Evolutionary conservation across 2,113 vertebrate species (phyloP), one percentile per base, ranked within the genome.

Genomic region (Hyperoodon ampullatus): DNA sequence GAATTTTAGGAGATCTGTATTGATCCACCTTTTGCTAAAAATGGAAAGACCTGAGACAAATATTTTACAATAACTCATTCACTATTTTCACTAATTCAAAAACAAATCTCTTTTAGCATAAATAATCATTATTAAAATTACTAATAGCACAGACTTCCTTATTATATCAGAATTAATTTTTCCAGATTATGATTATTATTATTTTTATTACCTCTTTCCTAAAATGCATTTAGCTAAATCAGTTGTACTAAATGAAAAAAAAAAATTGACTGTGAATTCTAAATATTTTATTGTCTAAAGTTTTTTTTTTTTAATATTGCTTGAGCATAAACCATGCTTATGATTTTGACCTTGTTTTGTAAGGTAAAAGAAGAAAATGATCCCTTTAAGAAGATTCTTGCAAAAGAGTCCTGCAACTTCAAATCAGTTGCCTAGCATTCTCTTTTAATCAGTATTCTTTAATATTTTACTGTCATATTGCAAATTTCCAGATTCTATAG

Each of bases 401-500:
- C 0, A 13, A 55, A 60, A 28, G 71, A 53, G 5, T 15, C 7
- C 74, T 44, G n/a, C 13, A 89, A 35, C 1, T 93, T 86, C 18
- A 93, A 81, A n/a, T 1, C 5, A 71, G 15, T 81, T 39, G 9
- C 5, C 12, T 81, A 28, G 3, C 1, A 23, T 83, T 81, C 12
- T 39, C 33, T 93, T 81, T 65, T 42, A 44, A 39, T 83, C 3
- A 4, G 21, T 92, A 89, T 92, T 58, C 5, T 66, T 95, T 71
- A 90, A 10, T 12, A 81, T 28, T 93, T 81, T 61, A n/a, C 5
- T 16, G 42, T 39, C 77, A 0, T 35, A 92, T 50, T 95, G 1
- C 12, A 90, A 23, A 75, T 90, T 83, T 33, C 50, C 77, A 81
- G 23, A 86, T 60, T 94, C 97, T 95, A 26, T 90, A 81, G 83